Conservation (phyloP, 64 coral and sea anemone genomes). For the Montipora capricornis region DNA sequence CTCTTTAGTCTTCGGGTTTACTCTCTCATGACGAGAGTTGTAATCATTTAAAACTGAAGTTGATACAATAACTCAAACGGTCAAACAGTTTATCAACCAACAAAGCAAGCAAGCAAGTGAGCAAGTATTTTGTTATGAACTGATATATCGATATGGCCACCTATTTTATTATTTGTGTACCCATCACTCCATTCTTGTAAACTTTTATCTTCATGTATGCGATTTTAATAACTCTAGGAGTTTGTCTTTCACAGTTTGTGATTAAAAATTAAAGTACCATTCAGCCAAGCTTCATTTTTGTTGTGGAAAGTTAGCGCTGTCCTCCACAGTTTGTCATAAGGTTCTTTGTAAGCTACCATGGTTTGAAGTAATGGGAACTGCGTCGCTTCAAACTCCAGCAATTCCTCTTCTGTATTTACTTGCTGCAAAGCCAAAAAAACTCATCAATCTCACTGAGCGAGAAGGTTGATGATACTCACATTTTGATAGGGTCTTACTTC, state of each 20-base stretch:
- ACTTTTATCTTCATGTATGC: no score
- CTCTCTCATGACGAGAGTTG: no score
- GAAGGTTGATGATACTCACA: not conserved
- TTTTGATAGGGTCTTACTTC: no score
- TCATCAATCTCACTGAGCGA: not conserved
- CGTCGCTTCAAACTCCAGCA: slow-evolving; percentile 92
- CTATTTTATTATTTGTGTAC: no score
- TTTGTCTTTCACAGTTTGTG: no score
- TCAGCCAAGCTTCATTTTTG: slow-evolving; percentile 97
- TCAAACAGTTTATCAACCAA: not conserved
- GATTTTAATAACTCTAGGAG: no score
- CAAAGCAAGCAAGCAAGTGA: not conserved
- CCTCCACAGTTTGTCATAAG: slow-evolving; percentile 98
- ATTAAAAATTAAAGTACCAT: slow-evolving; percentile 48
- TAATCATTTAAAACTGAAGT: no score
- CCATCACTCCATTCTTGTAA: no score
- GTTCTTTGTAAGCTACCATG: slow-evolving; percentile 99
- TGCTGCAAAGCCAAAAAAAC: slow-evolving; percentile 50
- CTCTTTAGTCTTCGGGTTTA: no score
- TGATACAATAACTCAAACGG: not conserved
- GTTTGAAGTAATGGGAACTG: slow-evolving; percentile 97
- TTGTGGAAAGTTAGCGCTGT: slow-evolving; percentile 96
- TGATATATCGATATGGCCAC: no score
- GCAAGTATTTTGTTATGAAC: not conserved
- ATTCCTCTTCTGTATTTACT: slow-evolving; percentile 91